Evolutionary conservation across 2,797 vertebrate genomes (phyloP).

Genomic region (Champsocephalus esox): DNA sequence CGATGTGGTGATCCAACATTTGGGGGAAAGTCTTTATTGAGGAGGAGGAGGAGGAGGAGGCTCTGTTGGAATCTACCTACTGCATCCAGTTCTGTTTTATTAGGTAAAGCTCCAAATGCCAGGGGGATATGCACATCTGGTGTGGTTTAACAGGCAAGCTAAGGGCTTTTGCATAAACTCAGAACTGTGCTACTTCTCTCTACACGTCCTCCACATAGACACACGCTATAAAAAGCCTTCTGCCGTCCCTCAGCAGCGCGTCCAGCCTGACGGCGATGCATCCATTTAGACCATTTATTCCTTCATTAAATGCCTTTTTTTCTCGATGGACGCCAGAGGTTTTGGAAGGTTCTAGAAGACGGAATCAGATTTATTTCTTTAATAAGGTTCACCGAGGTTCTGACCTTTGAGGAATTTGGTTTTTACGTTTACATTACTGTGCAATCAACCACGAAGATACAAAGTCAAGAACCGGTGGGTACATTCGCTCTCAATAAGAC

Average conservation of each 20-base stretch:
- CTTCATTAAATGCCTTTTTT: neutral
- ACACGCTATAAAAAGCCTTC: constrained; percentile 42
- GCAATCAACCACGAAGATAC: too few species aligned
- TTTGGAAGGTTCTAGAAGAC: constrained; percentile 6
- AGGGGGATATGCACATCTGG: constrained; percentile 72
- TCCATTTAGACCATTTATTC: constrained; percentile 13
- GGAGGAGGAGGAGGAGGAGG: constrained; percentile 2
- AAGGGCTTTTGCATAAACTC: constrained; percentile 64
- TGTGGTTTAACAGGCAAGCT: constrained; percentile 71
- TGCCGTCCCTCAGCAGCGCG: constrained; percentile 60
- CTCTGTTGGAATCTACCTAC: constrained; percentile 21
- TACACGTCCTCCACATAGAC: constrained; percentile 51
- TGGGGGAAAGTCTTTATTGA: constrained; percentile 7
- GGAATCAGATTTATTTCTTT: neutral
- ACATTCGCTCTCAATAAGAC: too few species aligned
- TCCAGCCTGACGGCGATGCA: constrained; percentile 22
- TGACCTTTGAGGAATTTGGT: neutral
- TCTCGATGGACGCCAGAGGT: constrained; percentile 3
- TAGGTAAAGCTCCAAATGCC: constrained; percentile 56
- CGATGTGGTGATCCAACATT: constrained; percentile 11
- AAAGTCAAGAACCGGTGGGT: too few species aligned
- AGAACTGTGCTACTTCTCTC: constrained; percentile 55
- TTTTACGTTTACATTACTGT: neutral
- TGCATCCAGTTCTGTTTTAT: constrained; percentile 48
- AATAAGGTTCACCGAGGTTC: neutral